phyloP scores from a whole-genome alignment of 2,113 vertebrate genomes.

The Nerophis lumbriciformis region DNA sequence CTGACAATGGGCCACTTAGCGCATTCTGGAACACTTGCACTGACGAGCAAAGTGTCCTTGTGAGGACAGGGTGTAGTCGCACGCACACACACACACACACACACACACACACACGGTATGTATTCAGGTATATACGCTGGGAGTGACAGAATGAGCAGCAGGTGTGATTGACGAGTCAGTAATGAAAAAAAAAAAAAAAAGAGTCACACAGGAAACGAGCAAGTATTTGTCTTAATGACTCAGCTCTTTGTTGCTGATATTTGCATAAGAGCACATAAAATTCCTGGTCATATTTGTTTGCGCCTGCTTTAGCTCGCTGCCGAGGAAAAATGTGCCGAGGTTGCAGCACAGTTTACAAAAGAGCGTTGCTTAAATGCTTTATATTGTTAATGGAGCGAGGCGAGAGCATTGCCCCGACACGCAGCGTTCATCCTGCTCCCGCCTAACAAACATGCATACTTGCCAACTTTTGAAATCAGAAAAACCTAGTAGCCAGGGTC shows the following conservation, averaged over 20 bases:
- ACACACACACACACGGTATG: no score
- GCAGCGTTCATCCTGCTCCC: neutral
- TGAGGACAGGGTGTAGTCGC: no score
- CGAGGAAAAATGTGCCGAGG: neutral
- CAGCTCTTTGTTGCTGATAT: neutral
- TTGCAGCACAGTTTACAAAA: neutral
- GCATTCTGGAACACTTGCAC: neutral
- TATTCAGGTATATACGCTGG: no score
- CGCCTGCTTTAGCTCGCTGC: neutral
- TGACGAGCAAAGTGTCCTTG: no score
- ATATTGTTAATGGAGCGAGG: constrained; percentile 3
- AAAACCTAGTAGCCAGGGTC: no score
- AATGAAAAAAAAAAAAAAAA: neutral
- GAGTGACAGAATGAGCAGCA: neutral
- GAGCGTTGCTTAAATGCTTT: constrained; percentile 7
- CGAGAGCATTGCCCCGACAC: constrained; percentile 23
- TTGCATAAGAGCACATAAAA: neutral
- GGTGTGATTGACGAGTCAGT: neutral
- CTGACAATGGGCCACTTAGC: constrained; percentile 3
- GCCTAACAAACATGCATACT: no score
- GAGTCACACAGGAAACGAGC: neutral
- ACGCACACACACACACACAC: no score
- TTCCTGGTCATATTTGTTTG: neutral
- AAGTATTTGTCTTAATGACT: constrained; percentile 4
- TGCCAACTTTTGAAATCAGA: no score